Base-by-base conservation (phyloP, 2,888 invertebrate genomes). In the Eristalinus aeneus region DNA sequence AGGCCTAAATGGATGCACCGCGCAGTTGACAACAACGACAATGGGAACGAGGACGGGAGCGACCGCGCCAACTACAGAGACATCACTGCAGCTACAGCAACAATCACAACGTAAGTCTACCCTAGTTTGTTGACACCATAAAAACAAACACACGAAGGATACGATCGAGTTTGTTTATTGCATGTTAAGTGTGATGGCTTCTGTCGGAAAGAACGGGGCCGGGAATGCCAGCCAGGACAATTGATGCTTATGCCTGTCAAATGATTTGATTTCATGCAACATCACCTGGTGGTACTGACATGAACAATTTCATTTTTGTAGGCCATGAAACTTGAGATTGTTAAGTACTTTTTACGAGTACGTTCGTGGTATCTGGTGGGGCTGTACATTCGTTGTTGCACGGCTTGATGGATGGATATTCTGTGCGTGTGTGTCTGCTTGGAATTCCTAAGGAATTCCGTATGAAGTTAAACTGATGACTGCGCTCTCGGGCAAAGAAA, bases 41-140 rank as follows among this genome's bases (percentile, higher is more conserved):
- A n/a, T 39, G 12, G 4, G n/a, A 39, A 39, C 39, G n/a, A 8
- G 10, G n/a, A 5, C 27, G 27, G 27, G 2, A 5, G 27, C 27
- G 27, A 27, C 27, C 27, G 5, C 27, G 5, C 2, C 2, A 27
- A 27, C 27, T n/a, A n/a, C n/a, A n/a, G 27, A 27, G 27, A 27
- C n/a, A n/a, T n/a, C n/a, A 27, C 27, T 3, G 27, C 27, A 27
- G 5, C 27, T 27, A 5, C 27, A 27, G 27, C 27, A 5, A 27
- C 67, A 46, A 83, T 46, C 31, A 65, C 69, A 64, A 68, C 46
- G 56, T 39, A 56, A 39, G 32, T 39, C 36, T 39, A 72, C 61
- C 2, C 27, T 72, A 23, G 58, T 76, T 67, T 72, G 79, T 79
- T 84, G 79, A 75, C 80, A 75, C 71, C 54, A 69, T 60, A 74